phyloP scores from a whole-genome alignment of 2,113 vertebrate species.

The Malurus cyaneus region DNA sequence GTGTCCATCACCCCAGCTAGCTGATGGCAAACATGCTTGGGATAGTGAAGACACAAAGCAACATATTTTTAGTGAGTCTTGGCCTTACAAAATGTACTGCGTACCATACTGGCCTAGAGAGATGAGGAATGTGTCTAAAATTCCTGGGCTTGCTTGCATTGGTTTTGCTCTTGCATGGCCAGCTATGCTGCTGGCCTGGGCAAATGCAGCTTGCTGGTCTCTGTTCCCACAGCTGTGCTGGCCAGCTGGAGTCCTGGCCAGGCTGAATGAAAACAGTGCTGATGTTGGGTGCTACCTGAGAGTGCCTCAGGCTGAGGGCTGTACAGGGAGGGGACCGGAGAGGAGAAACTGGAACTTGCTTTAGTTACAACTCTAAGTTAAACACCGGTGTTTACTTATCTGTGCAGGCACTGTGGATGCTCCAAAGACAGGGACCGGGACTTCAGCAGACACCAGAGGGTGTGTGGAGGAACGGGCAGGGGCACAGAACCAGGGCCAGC shows the following conservation, averaged over 20 bases:
- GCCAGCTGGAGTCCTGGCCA: neutral
- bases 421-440: rapidly evolving
- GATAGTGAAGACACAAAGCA: neutral
- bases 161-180: neutral
- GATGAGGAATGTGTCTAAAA: neutral
- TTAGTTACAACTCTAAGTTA: neutral
- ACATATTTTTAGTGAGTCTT: neutral
- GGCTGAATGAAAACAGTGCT: neutral
- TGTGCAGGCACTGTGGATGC: rapidly evolving
- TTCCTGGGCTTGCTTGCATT: neutral
- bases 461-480: neutral
- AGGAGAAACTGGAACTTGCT: neutral
- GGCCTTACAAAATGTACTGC: neutral
- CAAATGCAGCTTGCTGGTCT: neutral
- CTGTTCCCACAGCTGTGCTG: neutral
- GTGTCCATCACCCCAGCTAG: neutral
- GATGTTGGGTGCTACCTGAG: neutral
- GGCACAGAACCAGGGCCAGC: neutral
- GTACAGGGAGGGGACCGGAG: neutral
- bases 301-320: neutral
- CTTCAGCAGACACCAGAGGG: rapidly evolving
- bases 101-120: neutral
- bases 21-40: neutral
- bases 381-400: neutral
- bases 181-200: neutral